Evolutionary conservation across 2,113 vertebrate genomes (phyloP).

Genomic region (Cryptotis parvus): DNA sequence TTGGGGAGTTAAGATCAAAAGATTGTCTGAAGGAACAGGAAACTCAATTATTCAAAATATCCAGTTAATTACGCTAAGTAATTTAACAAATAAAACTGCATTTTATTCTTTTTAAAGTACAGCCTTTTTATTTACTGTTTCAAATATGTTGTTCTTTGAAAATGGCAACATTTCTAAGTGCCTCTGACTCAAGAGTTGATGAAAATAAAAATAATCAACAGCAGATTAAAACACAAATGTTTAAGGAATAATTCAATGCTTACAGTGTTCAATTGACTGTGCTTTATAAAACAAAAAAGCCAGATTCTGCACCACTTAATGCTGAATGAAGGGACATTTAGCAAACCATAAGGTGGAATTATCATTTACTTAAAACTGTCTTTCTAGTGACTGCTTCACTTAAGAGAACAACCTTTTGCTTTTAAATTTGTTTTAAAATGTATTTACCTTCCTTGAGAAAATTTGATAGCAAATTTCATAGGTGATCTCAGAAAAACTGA

Average conservation of each 20-base stretch:
- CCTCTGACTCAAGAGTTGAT: constrained; percentile 50
- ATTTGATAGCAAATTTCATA: constrained; percentile 33
- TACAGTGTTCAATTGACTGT: not conserved
- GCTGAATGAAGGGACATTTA: constrained; percentile 34
- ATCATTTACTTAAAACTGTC: not conserved
- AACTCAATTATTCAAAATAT: constrained; percentile 81
- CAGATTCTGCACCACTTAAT: not conserved
- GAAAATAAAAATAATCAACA: constrained; percentile 66
- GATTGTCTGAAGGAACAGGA: constrained; percentile 81
- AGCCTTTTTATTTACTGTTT: constrained; percentile 54
- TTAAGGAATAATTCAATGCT: constrained; percentile 11
- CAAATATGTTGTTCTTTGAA: constrained; percentile 58
- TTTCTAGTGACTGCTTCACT: not conserved
- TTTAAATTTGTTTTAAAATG: not conserved
- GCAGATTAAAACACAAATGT: constrained; percentile 54
- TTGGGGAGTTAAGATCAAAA: constrained; percentile 82
- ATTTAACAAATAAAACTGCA: constrained; percentile 69
- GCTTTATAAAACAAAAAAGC: constrained; percentile 16
- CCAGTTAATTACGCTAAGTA: constrained; percentile 67
- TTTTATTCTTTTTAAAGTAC: constrained; percentile 66
- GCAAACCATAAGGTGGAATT: not conserved
- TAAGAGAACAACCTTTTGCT: not conserved
- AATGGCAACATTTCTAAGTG: constrained; percentile 67
- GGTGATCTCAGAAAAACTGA: no score
- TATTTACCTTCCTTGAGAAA: constrained; percentile 16